Evolutionary conservation across 2,113 vertebrate genomes (phyloP), one percentile per base, ranked within the genome.

Genomic region (Corvus cornix): DNA sequence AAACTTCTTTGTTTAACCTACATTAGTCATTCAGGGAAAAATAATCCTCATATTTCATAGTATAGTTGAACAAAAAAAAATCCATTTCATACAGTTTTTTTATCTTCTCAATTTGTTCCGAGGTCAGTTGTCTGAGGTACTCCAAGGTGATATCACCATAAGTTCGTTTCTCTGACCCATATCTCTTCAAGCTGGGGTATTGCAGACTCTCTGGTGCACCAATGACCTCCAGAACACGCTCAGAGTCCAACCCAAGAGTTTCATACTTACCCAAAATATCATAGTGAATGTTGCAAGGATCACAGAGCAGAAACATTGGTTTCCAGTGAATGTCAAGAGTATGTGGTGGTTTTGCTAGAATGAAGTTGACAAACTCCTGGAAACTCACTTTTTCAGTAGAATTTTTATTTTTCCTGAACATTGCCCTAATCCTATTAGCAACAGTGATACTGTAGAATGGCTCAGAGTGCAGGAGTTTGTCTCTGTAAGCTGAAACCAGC

Each of bases 401-500:
- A 22, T 56, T 87, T 81, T 56, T 64, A 24, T 68, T 83, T 78
- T 91, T 92, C 63, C 96, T 96, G 79, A 95, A 95, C 95, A 94
- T 95, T 46, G 80, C 85, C 70, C 11, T 97, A 37, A 97, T 97
- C 69, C 81, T 5, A 43, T 97, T 90, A 92, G 96, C 96, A 3
- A 97, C 1, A 43, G 68, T 78, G 74, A 13, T 41, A 31, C 95
- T 88, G 64, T 96, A 97, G 63, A 64, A 96, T 0, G 92, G 89
- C 51, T 97, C 96, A 59, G 84, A 91, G 48, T 97, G 97, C 66
- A 97, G 90, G 31, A 97, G 77, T 73, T 98, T 98, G 93, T 97
- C 97, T 88, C 97, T 97, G 56, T 97, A 98, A 67, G 97, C 97
- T 44, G 97, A 98, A 73, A 97, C 97, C 52, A 98, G 74, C 11